Percentiles rank a stretch among this genome's conserved stretches.
Evolutionary conservation across 2,888 invertebrate genomes (phyloP).

Genomic region (Athetis lepigone): DNA sequence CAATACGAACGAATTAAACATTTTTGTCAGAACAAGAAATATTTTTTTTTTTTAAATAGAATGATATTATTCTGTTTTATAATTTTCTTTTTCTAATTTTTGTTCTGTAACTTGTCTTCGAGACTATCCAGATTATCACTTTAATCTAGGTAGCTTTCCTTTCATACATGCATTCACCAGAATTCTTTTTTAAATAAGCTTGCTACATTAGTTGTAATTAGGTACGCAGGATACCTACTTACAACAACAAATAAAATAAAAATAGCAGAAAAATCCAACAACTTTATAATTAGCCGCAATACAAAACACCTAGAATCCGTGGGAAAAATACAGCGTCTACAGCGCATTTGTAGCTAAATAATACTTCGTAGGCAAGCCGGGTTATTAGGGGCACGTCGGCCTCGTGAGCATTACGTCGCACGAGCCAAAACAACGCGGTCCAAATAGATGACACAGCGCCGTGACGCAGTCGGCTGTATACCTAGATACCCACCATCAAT

Average conservation of each 20-base stretch:
- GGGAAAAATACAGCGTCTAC: slow-evolving; percentile 56
- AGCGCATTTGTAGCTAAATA: slow-evolving; percentile 56
- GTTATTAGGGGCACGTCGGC: slow-evolving; percentile 52
- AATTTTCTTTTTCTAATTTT: too few relatives aligned
- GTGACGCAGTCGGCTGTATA: slow-evolving; percentile 45
- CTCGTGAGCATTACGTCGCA: slow-evolving; percentile 39
- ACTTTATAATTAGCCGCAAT: slow-evolving; percentile 59
- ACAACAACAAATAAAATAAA: slow-evolving; percentile 29
- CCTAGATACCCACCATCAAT: slow-evolving; percentile 6
- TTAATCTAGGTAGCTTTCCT: too few relatives aligned
- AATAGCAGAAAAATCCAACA: slow-evolving; percentile 41
- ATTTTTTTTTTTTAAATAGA: too few relatives aligned
- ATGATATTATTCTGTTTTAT: too few relatives aligned
- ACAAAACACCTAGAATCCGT: slow-evolving; percentile 60
- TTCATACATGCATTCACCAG: too few relatives aligned
- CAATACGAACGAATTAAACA: slow-evolving; percentile 34
- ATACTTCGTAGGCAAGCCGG: slow-evolving; percentile 44
- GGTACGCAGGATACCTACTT: slow-evolving; percentile 19
- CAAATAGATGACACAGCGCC: slow-evolving; percentile 25
- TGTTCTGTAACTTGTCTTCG: background rate
- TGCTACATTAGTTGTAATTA: too few relatives aligned
- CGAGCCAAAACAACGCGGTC: slow-evolving; percentile 46
- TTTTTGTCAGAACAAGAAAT: slow-evolving; percentile 21
- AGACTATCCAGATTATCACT: background rate
- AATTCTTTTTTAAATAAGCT: too few relatives aligned